Percentiles rank a stretch among this genome's conserved stretches.
phyloP scores from a whole-genome alignment of 2,797 vertebrate genomes.

The Borostomias antarcticus region DNA sequence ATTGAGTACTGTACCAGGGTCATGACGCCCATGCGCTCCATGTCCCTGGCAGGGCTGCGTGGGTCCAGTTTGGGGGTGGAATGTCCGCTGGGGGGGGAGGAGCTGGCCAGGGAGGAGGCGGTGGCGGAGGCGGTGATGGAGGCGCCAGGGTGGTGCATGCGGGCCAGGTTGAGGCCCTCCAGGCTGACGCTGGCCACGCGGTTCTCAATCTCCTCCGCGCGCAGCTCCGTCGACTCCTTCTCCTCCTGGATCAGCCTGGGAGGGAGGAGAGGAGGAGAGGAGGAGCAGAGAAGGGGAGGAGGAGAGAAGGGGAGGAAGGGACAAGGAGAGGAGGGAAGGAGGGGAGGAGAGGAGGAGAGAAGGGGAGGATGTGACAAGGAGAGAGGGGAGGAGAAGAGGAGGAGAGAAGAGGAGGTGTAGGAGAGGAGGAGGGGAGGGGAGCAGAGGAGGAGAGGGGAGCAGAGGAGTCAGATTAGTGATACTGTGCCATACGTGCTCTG shows the following conservation, averaged over 20 bases:
- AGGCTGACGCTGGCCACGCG: slow-evolving; percentile 96
- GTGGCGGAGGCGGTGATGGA: slow-evolving; percentile 96
- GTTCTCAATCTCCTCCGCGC: slow-evolving; percentile 98
- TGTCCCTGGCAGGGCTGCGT: slow-evolving; percentile 92
- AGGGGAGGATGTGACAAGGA: neutral
- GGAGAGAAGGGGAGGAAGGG: neutral
- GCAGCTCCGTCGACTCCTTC: slow-evolving; percentile 96
- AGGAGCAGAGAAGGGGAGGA: neutral
- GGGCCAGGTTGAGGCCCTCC: slow-evolving; percentile 94
- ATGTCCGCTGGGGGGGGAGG: slow-evolving; percentile 96
- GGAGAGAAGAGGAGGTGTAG: neutral
- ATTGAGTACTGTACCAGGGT: slow-evolving; percentile 87
- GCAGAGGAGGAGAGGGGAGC: neutral
- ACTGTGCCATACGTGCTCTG: neutral
- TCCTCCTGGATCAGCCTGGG: slow-evolving; percentile 96
- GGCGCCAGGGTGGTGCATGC: slow-evolving; percentile 90
- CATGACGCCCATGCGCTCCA: slow-evolving; percentile 99
- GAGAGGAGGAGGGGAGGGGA: neutral
- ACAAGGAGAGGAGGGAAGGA: neutral
- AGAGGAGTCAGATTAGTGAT: neutral
- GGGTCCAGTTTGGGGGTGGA: slow-evolving; percentile 96
- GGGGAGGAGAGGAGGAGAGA: neutral
- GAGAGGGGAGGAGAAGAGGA: slow-evolving; percentile 4
- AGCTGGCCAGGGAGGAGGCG: slow-evolving; percentile 93
- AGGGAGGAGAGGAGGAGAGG: neutral